Base-by-base conservation (phyloP, 2,113 vertebrate species). In the Elephas maximus region DNA sequence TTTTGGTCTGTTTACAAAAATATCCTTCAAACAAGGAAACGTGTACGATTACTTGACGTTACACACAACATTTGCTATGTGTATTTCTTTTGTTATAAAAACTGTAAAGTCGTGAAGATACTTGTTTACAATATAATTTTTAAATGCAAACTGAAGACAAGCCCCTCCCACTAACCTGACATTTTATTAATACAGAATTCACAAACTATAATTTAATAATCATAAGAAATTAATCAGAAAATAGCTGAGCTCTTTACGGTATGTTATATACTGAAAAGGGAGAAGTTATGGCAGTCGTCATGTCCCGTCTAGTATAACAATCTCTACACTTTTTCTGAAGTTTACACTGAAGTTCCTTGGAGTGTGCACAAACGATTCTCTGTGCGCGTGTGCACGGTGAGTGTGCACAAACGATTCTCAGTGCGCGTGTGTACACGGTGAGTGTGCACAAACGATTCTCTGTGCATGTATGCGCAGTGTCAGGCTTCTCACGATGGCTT, bases 71-170 rank as follows among this genome's bases (percentile, higher is more conserved):
- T 71, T 67, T 90, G n/a, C 57, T 78, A 23, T 8, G 17, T 63
- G 1, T 57, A 78, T 44, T 94, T 65, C 44, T 79, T 88, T 80
- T 92, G 33, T 44, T 82, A 93, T 53, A 94, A 86, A 71, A 88
- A 86, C 12, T 67, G 0, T 87, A 95, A 92, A 60, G 6, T 30
- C 11, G 91, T 41, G 74, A 79, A 91, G 28, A 88, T 63, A 85
- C 5, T 48, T 48, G 23, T 91, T 93, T 76, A 81, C 17, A 83
- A 83, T 78, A 33, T 57, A 85, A 79, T 48, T 82, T 77, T 91
- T 77, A 93, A 85, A 63, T 82, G n/a, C 41, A 96, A 80, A 82
- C 0, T 94, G 37, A 94, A 93, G 91, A 86, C 10, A 74, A 94
- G 37, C 23, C 57, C 74, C n/a, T 88, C 37, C 11, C 3, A 93